Conservation (phyloP, 2,113 vertebrate species). For the Alces alces region DNA sequence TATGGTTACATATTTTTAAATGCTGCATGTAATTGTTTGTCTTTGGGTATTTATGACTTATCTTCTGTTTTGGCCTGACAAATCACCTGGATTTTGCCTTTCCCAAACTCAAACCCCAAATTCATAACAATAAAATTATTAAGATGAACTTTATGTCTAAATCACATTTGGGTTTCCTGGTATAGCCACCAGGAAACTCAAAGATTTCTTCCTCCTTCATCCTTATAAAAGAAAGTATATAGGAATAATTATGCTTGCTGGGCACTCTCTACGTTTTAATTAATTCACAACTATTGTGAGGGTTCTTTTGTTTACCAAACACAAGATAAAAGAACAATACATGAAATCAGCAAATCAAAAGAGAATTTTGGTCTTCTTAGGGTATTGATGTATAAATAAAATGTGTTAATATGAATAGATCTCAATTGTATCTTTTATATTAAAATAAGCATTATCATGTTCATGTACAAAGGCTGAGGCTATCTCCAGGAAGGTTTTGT, state of each 20-base stretch:
- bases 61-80: not conserved
- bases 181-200: not conserved
- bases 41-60: not conserved
- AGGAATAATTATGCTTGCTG: conserved; percentile 8
- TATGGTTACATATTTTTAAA: conserved; percentile 17
- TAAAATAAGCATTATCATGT: not conserved
- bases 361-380: not conserved
- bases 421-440: not conserved
- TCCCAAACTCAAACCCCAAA: not conserved
- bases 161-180: not conserved
- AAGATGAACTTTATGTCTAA: not conserved
- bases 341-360: conserved; percentile 1
- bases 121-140: conserved; percentile 13
- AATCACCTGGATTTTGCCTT: not conserved
- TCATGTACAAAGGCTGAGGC: not conserved
- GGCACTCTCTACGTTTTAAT: conserved; percentile 1
- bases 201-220: not conserved
- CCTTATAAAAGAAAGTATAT: not conserved
- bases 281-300: conserved; percentile 43
- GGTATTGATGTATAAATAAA: conserved; percentile 2
- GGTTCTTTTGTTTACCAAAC: conserved; percentile 20
- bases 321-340: not conserved
- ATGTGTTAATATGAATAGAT: not conserved
- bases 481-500: conserved; percentile 25
- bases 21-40: not conserved